Percentiles rank a stretch among this genome's conserved stretches.
Conservation (phyloP, 1,140 invertebrate species). For the Reticulitermes speratus region DNA sequence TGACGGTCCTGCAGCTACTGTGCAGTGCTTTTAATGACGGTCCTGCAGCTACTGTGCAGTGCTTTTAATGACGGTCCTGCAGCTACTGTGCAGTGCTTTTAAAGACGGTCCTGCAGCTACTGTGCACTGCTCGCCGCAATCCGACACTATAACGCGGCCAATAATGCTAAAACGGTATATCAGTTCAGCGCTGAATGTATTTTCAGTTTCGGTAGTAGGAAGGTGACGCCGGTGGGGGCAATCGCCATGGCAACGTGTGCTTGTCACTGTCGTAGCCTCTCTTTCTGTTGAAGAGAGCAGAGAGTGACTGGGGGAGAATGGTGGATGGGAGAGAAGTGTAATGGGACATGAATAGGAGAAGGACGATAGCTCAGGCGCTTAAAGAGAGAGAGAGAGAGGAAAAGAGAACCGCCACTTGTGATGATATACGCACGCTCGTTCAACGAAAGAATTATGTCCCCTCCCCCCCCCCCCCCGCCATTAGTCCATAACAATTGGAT, state of each 20-base stretch:
- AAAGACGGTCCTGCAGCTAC: too few species aligned
- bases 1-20: too few species aligned
- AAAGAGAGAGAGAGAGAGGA: not conserved
- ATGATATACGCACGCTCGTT: not conserved
- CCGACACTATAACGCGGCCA: too few species aligned
- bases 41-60: too few species aligned
- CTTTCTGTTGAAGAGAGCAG: not conserved
- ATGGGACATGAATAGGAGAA: slow-evolving; percentile 1
- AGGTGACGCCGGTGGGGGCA: slow-evolving; percentile 9
- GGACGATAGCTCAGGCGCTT: not conserved
- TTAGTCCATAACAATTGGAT: not conserved
- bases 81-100: too few species aligned
- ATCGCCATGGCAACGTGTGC: slow-evolving; percentile 4
- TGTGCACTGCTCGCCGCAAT: too few species aligned
- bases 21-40: too few species aligned
- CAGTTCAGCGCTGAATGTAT: not conserved
- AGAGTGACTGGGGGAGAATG: not conserved
- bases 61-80: too few species aligned
- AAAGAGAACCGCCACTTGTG: not conserved
- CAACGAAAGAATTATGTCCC: not conserved
- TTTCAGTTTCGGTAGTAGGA: not conserved
- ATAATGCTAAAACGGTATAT: too few species aligned
- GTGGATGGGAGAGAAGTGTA: not conserved
- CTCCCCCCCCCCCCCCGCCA: too few species aligned
- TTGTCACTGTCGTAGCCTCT: slow-evolving; percentile 17